These are phyloP conservation scores for Drosophila ironensis DNA, from an alignment of 1,140 invertebrate genomes.

Conservation along the genomic window DNA sequence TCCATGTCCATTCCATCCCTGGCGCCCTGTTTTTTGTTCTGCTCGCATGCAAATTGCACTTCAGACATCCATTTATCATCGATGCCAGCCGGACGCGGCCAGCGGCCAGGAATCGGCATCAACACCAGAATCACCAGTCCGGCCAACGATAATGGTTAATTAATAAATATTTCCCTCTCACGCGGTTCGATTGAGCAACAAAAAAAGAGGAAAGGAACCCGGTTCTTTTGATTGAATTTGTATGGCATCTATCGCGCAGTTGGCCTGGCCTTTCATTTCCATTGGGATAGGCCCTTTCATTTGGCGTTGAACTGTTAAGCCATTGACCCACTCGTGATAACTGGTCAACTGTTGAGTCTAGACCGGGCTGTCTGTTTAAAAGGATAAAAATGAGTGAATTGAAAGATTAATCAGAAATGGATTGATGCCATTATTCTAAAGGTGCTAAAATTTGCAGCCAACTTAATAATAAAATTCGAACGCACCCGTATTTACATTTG, in stretches of 20 bases:
- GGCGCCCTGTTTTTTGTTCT: conserved; percentile 22
- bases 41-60: conserved; percentile 72
- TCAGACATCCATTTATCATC: conserved; percentile 72
- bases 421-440: too few relatives aligned
- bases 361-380: conserved; percentile 10
- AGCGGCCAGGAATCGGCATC: conserved; percentile 12
- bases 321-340: conserved; percentile 46
- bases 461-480: neutral
- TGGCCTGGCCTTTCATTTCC: neutral
- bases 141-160: conserved; percentile 73
- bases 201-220: conserved; percentile 1
- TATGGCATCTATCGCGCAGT: conserved; percentile 4
- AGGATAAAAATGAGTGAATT: neutral
- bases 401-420: too few relatives aligned
- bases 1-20: neutral
- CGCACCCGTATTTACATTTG: neutral
- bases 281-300: neutral
- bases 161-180: conserved; percentile 66
- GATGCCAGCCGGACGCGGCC: too few relatives aligned
- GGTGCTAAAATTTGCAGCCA: too few relatives aligned
- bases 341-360: conserved; percentile 15
- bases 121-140: conserved; percentile 17
- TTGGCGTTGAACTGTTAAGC: conserved; percentile 10
- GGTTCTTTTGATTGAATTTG: conserved; percentile 35
- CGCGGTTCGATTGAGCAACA: conserved; percentile 16